Percentiles rank a stretch among this genome's conserved stretches.
phyloP scores from a whole-genome alignment of 2,888 invertebrate species.

The Sylvicola fuscatus region DNA sequence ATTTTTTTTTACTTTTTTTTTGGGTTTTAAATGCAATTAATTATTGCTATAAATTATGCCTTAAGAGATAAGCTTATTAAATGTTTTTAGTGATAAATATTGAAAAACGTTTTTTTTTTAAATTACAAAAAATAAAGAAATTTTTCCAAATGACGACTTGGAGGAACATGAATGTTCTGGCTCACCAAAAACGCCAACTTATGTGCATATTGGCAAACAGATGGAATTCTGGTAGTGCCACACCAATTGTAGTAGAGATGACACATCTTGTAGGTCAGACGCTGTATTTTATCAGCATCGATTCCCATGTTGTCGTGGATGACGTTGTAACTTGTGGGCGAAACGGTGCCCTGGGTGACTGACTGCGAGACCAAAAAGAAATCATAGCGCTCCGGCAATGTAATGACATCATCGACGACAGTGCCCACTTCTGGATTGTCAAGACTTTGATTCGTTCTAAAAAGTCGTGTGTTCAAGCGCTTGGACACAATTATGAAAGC shows the following conservation, averaged over 20 bases:
- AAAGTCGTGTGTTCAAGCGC: conserved; percentile 64
- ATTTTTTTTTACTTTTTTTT: too few relatives aligned
- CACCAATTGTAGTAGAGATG: conserved; percentile 83
- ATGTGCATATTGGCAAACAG: conserved; percentile 78
- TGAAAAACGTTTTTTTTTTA: too few relatives aligned
- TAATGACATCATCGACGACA: conserved; percentile 68
- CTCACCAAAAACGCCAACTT: conserved; percentile 68
- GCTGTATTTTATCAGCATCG: conserved; percentile 54
- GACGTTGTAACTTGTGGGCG: conserved; percentile 80
- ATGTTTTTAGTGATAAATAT: too few relatives aligned
- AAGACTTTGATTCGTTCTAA: conserved; percentile 32
- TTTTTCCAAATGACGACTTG: conserved; percentile 27
- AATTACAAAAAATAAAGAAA: too few relatives aligned
- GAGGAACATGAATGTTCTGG: conserved; percentile 45
- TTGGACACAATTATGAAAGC: conserved; percentile 78
- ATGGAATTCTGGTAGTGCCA: conserved; percentile 55
- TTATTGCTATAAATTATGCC: too few relatives aligned
- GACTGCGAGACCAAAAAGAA: conserved; percentile 79
- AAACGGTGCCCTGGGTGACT: conserved; percentile 73
- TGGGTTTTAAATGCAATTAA: too few relatives aligned
- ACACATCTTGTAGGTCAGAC: conserved; percentile 64
- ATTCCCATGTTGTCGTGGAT: conserved; percentile 52
- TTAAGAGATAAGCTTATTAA: too few relatives aligned
- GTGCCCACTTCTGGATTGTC: conserved; percentile 62
- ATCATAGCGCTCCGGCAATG: conserved; percentile 63